Evolutionary conservation across 1,140 invertebrate genomes (phyloP), one percentile per base, ranked within the genome.

Genomic region (Diplogasteroides magnus): DNA sequence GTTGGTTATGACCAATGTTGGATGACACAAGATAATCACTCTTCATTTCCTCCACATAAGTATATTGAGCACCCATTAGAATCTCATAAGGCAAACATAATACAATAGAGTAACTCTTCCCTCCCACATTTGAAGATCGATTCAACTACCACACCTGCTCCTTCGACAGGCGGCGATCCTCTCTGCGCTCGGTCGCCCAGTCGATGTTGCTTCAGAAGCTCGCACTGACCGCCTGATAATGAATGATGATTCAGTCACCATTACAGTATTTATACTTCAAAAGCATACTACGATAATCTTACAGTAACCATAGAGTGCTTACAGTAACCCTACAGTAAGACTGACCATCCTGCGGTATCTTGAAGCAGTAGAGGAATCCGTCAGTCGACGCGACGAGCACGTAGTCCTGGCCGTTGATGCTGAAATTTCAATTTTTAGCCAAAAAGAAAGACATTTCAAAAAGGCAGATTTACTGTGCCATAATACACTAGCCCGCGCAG

Each of bases 301-400:
- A n/a, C n/a, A n/a, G n/a, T n/a, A n/a, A n/a, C n/a, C n/a, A n/a
- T n/a, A n/a, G n/a, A n/a, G n/a, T n/a, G n/a, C n/a, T n/a, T n/a
- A n/a, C n/a, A n/a, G n/a, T n/a, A n/a, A n/a, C n/a, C n/a, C n/a
- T n/a, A n/a, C n/a, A n/a, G n/a, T n/a, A n/a, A n/a, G n/a, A n/a
- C n/a, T n/a, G n/a, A n/a, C 63, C 64, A 25, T 74, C 62, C 15
- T 56, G 55, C 27, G 74, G 62, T 3, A 73, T 19, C 11, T 63
- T 56, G 72, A 69, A 75, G 28, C 64, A 71, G 63, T 73, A 75
- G 19, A 75, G 57, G 48, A 61, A 75, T 19, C 74, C 74, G 37
- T 75, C 74, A 1, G 67, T 65, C 1, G 74, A 69, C 25, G 61
- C 74, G 14, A 70, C 74, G 26, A 75, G 32, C 1, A 75, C 27